Base-by-base conservation (phyloP, 1,140 invertebrate species). In the Whitmania pigra region DNA sequence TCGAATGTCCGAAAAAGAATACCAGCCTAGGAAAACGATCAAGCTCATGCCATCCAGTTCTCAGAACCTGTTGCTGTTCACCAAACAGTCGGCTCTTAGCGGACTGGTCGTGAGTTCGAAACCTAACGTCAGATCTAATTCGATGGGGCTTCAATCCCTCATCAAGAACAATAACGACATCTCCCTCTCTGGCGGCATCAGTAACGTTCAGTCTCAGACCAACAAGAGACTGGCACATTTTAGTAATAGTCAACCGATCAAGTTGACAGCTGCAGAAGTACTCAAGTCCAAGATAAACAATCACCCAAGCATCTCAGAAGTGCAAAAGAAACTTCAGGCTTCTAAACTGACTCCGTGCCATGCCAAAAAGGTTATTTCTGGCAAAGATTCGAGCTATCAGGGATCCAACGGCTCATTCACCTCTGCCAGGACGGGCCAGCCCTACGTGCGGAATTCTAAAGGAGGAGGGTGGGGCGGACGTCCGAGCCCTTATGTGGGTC, bases 101-200 rank as follows among this genome's bases (percentile, higher is more conserved):
- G 57, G 57, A 22, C 29, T 63, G 57, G 57, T 63, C 29, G 57
- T 63, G 22, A 63, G 57, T 31, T 63, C 57, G 2, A 63, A 63
- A 63, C 57, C 57, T 13, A 22, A 25, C 15, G 29, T 63, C 22
- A 17, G 29, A 4, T 25, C 22, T 63, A 63, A 63, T 63, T 25
- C 22, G 9, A 15, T 63, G 43, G 13, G 5, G 13, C 13, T 49
- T 49, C 43, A 49, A 7, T 49, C 43, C 20, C 22, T 22, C 20
- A 63, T 25, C 57, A 63, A 63, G 22, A 22, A 63, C 57, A 63
- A 63, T 63, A 3, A 25, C 57, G 22, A 63, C 57, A 63, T 25
- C 57, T 25, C 22, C 57, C 2, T 63, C 7, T 1, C 29, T 31
- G 29, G 57, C 15, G 22, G 57, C 57, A 63, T 25, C 29, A 13